Conservation (phyloP, 35 echinoderm and acorn worm species). For the Amphiura filiformis region DNA sequence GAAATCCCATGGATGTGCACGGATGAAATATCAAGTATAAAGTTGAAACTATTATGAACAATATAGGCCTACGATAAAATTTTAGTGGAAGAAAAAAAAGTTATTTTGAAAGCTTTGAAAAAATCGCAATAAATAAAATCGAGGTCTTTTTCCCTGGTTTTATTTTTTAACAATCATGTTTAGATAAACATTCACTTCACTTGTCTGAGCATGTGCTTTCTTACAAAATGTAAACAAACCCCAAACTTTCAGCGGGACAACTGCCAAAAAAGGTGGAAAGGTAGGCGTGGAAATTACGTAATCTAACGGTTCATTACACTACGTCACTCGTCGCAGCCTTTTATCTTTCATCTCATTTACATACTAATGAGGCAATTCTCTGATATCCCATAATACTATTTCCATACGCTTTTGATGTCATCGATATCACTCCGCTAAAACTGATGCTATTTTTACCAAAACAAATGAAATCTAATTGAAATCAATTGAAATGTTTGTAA, state of each 20-base stretch:
- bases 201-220: slow-evolving; percentile 19
- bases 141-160: too few relatives aligned
- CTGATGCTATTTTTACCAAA: background rate
- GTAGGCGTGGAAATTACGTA: slow-evolving; percentile 8
- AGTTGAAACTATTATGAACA: too few relatives aligned
- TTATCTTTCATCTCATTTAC: slow-evolving; percentile 9
- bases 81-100: too few relatives aligned
- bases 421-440: background rate
- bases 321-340: background rate
- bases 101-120: too few relatives aligned
- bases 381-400: slow-evolving; percentile 4
- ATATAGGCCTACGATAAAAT: too few relatives aligned
- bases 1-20: too few relatives aligned
- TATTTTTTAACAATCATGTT: too few relatives aligned
- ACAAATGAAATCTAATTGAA: too few relatives aligned
- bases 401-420: background rate
- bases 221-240: slow-evolving; percentile 1
- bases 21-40: too few relatives aligned
- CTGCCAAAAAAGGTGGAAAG: background rate
- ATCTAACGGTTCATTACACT: background rate
- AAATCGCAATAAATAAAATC: too few relatives aligned
- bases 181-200: too few relatives aligned
- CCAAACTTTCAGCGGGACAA: background rate
- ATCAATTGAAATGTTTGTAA: too few relatives aligned
- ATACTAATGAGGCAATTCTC: slow-evolving; percentile 10